These are phyloP conservation scores for Ranitomeya variabilis DNA, from an alignment of 2,113 vertebrate genomes.

Conservation along the genomic window DNA sequence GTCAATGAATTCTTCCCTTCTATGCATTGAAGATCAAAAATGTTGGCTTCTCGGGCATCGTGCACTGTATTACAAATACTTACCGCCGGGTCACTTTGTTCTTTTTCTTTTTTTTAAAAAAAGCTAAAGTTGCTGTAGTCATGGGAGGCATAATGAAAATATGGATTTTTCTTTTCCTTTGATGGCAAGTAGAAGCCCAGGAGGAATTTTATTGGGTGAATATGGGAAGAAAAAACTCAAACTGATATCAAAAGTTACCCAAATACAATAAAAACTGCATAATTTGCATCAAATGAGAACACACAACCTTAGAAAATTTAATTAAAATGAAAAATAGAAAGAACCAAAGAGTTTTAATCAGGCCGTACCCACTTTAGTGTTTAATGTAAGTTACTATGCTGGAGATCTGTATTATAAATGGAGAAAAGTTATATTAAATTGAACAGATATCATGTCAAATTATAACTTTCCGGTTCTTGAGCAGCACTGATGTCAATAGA, in stretches of 20 bases:
- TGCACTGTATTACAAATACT: neutral
- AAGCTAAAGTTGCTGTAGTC: neutral
- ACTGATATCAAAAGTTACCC: conserved; percentile 35
- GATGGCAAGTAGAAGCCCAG: conserved; percentile 13
- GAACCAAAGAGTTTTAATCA: conserved; percentile 22
- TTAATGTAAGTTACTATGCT: neutral
- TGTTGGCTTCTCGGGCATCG: neutral
- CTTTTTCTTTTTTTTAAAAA: neutral
- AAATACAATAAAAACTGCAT: conserved; percentile 23
- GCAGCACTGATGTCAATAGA: neutral
- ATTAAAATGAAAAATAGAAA: conserved; percentile 23
- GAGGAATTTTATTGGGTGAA: conserved; percentile 5
- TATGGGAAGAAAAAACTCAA: neutral
- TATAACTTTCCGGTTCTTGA: neutral
- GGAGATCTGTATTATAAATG: neutral
- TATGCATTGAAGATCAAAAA: conserved; percentile 4
- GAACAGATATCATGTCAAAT: neutral
- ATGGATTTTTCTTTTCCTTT: conserved; percentile 26
- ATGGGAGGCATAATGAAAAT: conserved; percentile 26
- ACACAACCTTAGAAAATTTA: conserved; percentile 20
- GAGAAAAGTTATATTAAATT: neutral
- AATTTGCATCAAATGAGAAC: conserved; percentile 41
- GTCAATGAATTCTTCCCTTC: neutral
- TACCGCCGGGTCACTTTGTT: neutral
- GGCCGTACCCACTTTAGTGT: neutral